Base-by-base conservation (phyloP, 2,113 vertebrate species). In the Lagenorhynchus albirostris region DNA sequence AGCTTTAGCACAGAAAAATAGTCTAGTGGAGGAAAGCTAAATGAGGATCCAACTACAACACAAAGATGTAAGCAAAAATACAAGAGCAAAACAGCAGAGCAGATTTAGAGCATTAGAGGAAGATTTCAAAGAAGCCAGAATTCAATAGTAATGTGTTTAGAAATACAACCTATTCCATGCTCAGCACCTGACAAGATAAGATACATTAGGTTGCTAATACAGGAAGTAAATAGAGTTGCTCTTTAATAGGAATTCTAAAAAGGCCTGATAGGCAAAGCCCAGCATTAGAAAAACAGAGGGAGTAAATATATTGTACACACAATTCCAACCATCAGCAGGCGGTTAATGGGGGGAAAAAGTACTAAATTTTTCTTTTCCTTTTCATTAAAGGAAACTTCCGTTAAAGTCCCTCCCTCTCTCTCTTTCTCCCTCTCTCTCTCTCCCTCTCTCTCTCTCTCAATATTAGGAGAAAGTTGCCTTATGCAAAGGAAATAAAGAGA, bases 141-240 rank as follows among this genome's bases (percentile, higher is more conserved):
- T 89, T 97, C 90, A 92, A 63, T 94, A 89, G 73, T 50, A 95
- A 94, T 84, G 29, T 92, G 21, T 92, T 96, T 92, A 94, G 73
- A 86, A 96, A 83, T 94, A 82, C 29, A 97, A 77, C 36, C 33
- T 91, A 71, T 89, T 88, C 31, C 47, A 89, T 82, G 53, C 38
- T 91, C 36, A 93, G 94, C n/a, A 89, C 41, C 74, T 96, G 84
- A 94, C 58, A 95, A 96, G 58, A 89, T 89, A 96, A 96, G 76
- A 82, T 96, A 74, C 81, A 97, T 92, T 93, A 91, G 77, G 47
- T 63, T 95, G n/a, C 77, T 93, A 31, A 55, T 87, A 83, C 2
- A 79, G 36, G 41, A 92, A 95, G 63, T 95, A 95, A 98, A 96
- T 90, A 83, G 44, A 95, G 83, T 90, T 0, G 0, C 44, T 84